Evolutionary conservation across 2,888 invertebrate genomes (phyloP).

Genomic region (Augiades crinisus): DNA sequence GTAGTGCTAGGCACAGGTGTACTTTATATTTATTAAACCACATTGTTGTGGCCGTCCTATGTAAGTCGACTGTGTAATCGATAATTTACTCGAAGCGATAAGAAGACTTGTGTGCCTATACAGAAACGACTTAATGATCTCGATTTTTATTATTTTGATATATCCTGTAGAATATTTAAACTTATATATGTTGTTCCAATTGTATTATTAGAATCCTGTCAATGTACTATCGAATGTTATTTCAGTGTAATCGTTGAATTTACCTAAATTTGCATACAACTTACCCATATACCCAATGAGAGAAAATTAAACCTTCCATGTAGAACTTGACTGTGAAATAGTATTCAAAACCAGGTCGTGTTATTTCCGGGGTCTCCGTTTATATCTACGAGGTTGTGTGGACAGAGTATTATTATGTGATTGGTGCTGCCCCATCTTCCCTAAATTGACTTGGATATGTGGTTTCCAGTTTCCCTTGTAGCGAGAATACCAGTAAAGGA

Average conservation of each 20-base stretch:
- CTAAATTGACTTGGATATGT: conserved; percentile 64
- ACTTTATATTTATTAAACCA: background rate
- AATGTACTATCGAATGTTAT: background rate
- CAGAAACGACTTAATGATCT: background rate
- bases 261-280: background rate
- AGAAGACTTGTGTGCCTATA: background rate
- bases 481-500: conserved; percentile 52
- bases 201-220: background rate
- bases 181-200: background rate
- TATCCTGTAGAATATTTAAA: background rate
- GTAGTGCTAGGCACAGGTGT: background rate
- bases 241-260: background rate
- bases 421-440: conserved; percentile 78
- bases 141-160: background rate
- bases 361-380: conserved; percentile 8
- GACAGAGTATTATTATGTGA: conserved; percentile 69
- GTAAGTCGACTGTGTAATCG: background rate
- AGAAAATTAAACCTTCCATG: background rate
- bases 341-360: background rate
- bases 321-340: background rate
- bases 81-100: background rate
- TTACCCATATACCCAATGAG: background rate
- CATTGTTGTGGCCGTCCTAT: background rate
- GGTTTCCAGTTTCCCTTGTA: conserved; percentile 61
- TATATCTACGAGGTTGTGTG: conserved; percentile 69